Evolutionary conservation across 2,113 vertebrate species (phyloP), one percentile per base, ranked within the genome.

Genomic region (Trichechus manatus): DNA sequence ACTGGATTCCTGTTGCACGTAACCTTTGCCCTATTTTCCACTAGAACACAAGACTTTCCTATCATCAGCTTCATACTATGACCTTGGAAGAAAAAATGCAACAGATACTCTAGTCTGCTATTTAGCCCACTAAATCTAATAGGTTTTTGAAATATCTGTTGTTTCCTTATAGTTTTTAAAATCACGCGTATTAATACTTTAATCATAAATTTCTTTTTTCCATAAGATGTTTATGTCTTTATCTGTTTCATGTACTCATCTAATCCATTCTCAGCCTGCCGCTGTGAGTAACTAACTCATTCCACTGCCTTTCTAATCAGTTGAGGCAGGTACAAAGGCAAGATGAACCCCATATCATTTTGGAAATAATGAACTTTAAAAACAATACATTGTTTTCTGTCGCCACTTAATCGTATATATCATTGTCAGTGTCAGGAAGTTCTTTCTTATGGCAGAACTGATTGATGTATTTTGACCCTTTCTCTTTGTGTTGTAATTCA

Each of bases 21-120:
- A 94, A 97, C 97, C 96, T 98, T 97, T 97, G 97, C 96, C 94
- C 97, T 75, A 97, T 97, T 97, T 97, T 70, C 92, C 90, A 88
- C 88, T 94, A 96, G 97, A 97, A 87, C 88, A 68, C 87, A 77
- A 93, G 85, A 89, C 88, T 95, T 97, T 94, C 91, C 92, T 96
- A 66, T 93, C 93, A 92, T 88, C 90, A 56, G 31, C 93, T 92
- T 68, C 59, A 13, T 63, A 14, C 50, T n/a, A 4, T 44, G 77
- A 92, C 59, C 72, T 25, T 22, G 77, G 36, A 44, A 27, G 83
- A 15, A 42, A 78, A 93, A 36, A 27, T 36, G 20, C 63, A 81
- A 56, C 83, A 33, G 77, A 92, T 59, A 29, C 39, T n/a, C 42
- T 11, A 9, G 70, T 92, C 27, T 22, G 20, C 86, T 89, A 7